Percentiles rank a stretch among this genome's conserved stretches.
Evolutionary conservation across 2,888 invertebrate genomes (phyloP).

Genomic region (Trachelus tabidus): DNA sequence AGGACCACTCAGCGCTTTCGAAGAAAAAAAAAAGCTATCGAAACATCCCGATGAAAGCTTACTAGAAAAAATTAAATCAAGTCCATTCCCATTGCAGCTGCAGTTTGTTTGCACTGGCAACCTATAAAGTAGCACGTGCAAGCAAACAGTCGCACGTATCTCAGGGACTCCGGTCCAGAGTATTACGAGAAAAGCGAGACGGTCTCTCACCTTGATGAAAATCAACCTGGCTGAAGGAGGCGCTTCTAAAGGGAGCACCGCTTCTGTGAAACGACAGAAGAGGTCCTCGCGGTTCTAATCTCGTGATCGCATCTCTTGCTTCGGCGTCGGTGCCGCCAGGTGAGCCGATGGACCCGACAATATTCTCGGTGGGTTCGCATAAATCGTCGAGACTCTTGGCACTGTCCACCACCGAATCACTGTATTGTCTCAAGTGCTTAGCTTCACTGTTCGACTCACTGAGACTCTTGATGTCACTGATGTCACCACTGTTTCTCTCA

Average conservation of each 20-base stretch:
- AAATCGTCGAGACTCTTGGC: slow-evolving; percentile 37
- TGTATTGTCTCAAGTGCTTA: slow-evolving; percentile 53
- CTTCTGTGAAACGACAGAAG: slow-evolving; percentile 49
- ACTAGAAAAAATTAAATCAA: neutral
- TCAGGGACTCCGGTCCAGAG: neutral
- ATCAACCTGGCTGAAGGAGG: slow-evolving; percentile 90
- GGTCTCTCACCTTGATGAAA: slow-evolving; percentile 65
- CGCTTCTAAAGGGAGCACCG: slow-evolving; percentile 78
- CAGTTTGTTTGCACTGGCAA: neutral
- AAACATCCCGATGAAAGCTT: neutral
- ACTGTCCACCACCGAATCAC: slow-evolving; percentile 57
- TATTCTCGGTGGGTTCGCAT: slow-evolving; percentile 27
- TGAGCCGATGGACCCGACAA: neutral
- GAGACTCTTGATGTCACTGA: slow-evolving; percentile 25
- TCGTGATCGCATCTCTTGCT: slow-evolving; percentile 54
- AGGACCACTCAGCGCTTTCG: neutral
- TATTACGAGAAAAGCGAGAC: slow-evolving; percentile 3
- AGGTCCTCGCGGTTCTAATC: slow-evolving; percentile 53
- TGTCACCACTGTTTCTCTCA: slow-evolving; percentile 42
- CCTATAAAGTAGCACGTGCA: neutral
- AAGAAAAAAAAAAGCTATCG: neutral
- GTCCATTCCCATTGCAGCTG: neutral
- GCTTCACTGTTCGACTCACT: slow-evolving; percentile 29
- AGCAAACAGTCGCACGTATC: neutral
- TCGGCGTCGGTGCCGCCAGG: slow-evolving; percentile 45